Base-by-base conservation (phyloP, 2,113 vertebrate species). In the Dicrurus megarhynchus region DNA sequence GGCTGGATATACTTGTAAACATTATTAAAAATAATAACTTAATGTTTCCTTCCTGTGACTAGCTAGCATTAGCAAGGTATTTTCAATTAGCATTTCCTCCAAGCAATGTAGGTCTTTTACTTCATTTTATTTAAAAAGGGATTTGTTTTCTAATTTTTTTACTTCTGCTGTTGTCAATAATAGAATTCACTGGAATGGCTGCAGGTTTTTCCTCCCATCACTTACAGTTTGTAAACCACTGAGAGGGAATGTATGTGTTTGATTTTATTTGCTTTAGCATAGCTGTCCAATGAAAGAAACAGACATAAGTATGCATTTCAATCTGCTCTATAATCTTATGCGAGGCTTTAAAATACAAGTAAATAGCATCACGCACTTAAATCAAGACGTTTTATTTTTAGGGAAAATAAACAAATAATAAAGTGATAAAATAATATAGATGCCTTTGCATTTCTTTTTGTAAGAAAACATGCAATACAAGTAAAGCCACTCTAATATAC, bases 1-100 rank as follows among this genome's bases (percentile, higher is more conserved):
- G 98, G 98, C 98, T 98, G 98, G 98, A 98, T 98, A 98, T 98
- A 98, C 98, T 98, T 99, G 99, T 99, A 99, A 99, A 99, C 98
- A 99, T 99, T 99, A 99, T 99, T 99, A 99, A 99, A 99, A 99
- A 99, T 98, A 99, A 99, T 99, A 99, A 98, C 98, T 98, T 98
- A 98, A 99, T 98, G 98, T 98, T 99, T 99, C 98, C 98, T 98
- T 98, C 98, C 98, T 98, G 98, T 98, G 98, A 98, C 97, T 98
- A 96, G 97, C 98, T 95, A 97, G 97, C 98, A 98, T 98, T 98
- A 98, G 98, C 98, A 98, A 98, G 98, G 98, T 98, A 98, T 98
- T 97, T 98, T 97, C 98, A 98, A 98, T 99, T 99, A 99, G 98
- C 97, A 98, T 98, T 98, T 98, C 98, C 98, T 98, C 97, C 92